Conservation (phyloP, 2,113 vertebrate genomes). For the Ameiurus melas region DNA sequence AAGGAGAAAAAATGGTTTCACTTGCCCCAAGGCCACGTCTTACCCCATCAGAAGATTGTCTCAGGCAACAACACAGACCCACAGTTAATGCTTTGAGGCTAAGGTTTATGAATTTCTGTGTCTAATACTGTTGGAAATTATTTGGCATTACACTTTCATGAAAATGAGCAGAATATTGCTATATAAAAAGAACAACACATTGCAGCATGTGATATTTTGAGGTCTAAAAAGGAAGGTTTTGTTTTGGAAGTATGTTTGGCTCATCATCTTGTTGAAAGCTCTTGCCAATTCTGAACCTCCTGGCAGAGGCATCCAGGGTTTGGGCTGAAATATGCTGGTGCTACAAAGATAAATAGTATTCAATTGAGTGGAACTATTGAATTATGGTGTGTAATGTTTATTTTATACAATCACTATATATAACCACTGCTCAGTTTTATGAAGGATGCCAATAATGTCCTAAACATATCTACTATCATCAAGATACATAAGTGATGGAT, state of each 20-base stretch:
- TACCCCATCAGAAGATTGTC: background rate
- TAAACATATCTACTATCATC: background rate
- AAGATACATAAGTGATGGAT: background rate
- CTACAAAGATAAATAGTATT: background rate
- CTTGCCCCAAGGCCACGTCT: background rate
- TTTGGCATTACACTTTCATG: background rate
- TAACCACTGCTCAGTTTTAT: background rate
- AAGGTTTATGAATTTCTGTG: background rate
- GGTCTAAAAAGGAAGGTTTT: background rate
- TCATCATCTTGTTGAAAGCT: background rate
- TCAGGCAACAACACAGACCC: background rate
- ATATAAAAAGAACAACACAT: background rate
- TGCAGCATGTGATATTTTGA: background rate
- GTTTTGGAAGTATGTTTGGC: background rate
- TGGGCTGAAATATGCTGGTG: background rate
- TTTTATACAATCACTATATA: background rate
- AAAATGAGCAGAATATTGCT: background rate
- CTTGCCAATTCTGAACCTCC: background rate
- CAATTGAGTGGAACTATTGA: background rate
- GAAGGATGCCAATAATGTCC: background rate
- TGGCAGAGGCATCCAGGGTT: background rate
- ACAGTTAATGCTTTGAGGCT: background rate
- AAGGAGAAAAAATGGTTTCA: background rate
- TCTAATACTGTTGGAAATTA: background rate
- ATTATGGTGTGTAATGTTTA: background rate